Conservation (phyloP, 2,113 vertebrate genomes). For the Lycaon pictus region DNA sequence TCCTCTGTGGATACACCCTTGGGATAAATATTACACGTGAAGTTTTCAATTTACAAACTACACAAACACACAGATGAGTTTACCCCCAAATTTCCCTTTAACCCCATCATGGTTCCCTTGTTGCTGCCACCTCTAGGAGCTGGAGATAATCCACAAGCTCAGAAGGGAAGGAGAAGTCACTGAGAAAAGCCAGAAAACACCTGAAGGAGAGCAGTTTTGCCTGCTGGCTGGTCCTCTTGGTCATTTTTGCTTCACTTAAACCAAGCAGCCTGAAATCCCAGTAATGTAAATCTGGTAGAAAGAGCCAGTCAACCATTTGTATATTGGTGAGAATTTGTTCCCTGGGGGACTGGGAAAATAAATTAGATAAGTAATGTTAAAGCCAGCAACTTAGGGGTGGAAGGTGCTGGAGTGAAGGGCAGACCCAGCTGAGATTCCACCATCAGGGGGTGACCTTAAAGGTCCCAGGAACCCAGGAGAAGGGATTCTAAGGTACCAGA, state of each 20-base stretch:
- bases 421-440: neutral
- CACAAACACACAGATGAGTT: neutral
- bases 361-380: slow-evolving; percentile 5
- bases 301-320: neutral
- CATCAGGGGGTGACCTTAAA: neutral
- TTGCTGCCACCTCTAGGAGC: neutral
- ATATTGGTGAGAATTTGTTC: neutral
- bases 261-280: slow-evolving; percentile 46
- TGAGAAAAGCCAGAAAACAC: neutral
- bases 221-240: neutral
- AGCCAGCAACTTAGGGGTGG: neutral
- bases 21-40: neutral
- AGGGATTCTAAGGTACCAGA: neutral
- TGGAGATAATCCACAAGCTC: neutral
- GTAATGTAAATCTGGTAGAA: slow-evolving; percentile 34
- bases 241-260: slow-evolving; percentile 39
- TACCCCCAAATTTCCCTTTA: neutral
- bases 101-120: neutral
- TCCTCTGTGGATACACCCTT: neutral
- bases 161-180: neutral
- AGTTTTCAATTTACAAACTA: neutral
- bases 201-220: neutral
- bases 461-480: neutral
- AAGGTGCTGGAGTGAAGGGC: neutral
- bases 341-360: neutral